Evolutionary conservation across 92 coral and sea anemone genomes (phyloP).

Genomic region (Epizoanthus rinbou): DNA sequence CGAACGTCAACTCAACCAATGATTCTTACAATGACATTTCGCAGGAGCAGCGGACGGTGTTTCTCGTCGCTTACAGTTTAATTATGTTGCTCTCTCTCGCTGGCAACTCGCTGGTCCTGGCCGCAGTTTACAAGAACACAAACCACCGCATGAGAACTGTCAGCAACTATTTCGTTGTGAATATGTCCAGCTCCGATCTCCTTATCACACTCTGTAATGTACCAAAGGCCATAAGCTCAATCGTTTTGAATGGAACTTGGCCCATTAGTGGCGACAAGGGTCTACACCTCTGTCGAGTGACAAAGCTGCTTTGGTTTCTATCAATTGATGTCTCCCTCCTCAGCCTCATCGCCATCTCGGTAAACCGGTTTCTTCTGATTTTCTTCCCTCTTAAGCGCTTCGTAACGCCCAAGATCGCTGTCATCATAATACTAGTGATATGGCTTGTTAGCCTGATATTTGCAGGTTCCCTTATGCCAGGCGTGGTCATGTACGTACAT

Average conservation of each 20-base stretch:
- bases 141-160: slow-evolving; percentile 41
- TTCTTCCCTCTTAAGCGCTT: slow-evolving; percentile 33
- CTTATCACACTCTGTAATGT: slow-evolving; percentile 26
- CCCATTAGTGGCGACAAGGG: slow-evolving; percentile 1
- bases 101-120: slow-evolving; percentile 30
- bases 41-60: not conserved
- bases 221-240: slow-evolving; percentile 34
- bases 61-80: slow-evolving; percentile 9
- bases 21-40: not conserved
- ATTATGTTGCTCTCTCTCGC: slow-evolving; percentile 22
- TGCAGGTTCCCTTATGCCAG: slow-evolving; percentile 35
- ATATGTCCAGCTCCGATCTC: slow-evolving; percentile 35
- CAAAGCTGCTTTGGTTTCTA: slow-evolving; percentile 29
- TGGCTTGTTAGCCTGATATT: slow-evolving; percentile 20
- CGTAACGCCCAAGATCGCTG: slow-evolving; percentile 6
- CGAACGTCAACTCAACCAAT: not conserved
- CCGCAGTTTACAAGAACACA: slow-evolving; percentile 31
- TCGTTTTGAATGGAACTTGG: slow-evolving; percentile 33
- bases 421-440: slow-evolving; percentile 2
- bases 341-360: slow-evolving; percentile 31
- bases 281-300: slow-evolving; percentile 30
- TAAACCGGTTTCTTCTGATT: slow-evolving; percentile 29
- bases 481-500: not conserved
- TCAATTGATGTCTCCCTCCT: slow-evolving; percentile 39
- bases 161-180: slow-evolving; percentile 23